Conservation (phyloP, 92 coral and sea anemone species). For the Umimayanthus kanabou region DNA sequence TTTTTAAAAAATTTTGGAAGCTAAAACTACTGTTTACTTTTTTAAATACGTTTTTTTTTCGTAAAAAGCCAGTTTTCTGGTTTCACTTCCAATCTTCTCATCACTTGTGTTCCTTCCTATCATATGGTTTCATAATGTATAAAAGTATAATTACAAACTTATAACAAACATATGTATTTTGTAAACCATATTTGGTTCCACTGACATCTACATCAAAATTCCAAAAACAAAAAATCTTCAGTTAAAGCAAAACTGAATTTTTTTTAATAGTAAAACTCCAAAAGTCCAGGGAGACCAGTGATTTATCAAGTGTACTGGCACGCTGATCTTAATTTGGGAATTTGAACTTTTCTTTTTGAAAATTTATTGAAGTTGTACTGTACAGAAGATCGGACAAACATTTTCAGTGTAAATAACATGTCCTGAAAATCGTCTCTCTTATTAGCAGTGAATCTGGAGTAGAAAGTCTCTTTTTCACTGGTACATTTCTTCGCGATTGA, state of each 20-base stretch:
- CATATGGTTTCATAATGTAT: background rate
- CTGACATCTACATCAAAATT: constrained; percentile 1
- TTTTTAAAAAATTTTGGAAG: background rate
- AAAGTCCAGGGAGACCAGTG: background rate
- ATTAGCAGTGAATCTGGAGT: no score
- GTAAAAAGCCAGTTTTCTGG: no score
- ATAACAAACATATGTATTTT: constrained; percentile 23
- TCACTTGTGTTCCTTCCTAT: no score
- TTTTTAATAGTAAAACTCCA: background rate
- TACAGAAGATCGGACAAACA: background rate
- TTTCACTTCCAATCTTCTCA: no score
- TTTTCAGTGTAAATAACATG: no score
- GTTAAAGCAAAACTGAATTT: background rate
- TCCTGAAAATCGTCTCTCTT: no score
- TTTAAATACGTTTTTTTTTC: background rate
- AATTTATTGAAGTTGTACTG: background rate
- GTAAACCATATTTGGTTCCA: constrained; percentile 10
- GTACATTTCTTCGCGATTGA: no score
- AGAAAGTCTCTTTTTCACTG: no score
- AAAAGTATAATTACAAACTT: background rate
- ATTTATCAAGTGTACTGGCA: no score
- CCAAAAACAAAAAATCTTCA: background rate
- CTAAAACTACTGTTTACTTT: background rate
- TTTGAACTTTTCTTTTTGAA: no score
- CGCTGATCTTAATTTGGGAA: no score